phyloP scores from a whole-genome alignment of 2,797 vertebrate genomes.

The Hypotaenidia okinawae region DNA sequence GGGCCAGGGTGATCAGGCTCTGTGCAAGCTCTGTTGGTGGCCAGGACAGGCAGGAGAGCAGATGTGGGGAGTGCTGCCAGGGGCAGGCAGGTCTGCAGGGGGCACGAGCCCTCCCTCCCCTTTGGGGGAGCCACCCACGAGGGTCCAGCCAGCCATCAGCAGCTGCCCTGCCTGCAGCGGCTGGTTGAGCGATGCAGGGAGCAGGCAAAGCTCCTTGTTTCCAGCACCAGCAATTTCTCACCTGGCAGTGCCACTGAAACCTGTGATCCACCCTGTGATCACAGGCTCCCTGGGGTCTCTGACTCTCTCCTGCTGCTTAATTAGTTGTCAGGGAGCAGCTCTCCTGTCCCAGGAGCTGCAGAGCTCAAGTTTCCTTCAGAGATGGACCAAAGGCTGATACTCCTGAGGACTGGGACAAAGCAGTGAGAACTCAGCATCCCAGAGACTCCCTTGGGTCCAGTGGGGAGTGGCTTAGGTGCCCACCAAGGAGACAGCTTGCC shows the following conservation, averaged over 20 bases:
- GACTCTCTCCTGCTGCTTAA: neutral
- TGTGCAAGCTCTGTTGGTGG: neutral
- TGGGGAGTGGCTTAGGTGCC: neutral
- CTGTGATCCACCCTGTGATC: neutral
- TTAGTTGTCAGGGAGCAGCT: neutral
- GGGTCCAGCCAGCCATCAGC: neutral
- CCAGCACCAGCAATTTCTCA: neutral
- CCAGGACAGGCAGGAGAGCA: neutral
- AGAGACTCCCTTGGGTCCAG: neutral
- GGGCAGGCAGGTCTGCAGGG: neutral
- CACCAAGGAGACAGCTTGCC: rapidly evolving
- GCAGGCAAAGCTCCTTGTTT: neutral
- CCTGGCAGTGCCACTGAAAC: neutral
- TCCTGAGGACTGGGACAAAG: neutral
- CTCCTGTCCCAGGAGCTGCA: neutral
- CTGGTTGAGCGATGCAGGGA: rapidly evolving
- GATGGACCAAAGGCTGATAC: neutral
- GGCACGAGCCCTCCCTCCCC: neutral
- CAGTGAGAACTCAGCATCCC: neutral
- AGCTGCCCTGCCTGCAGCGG: neutral
- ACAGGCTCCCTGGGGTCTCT: neutral
- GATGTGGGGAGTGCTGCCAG: neutral
- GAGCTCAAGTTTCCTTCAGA: neutral
- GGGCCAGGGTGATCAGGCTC: neutral
- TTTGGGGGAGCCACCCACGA: neutral